Evolutionary conservation across 2,113 vertebrate genomes (phyloP).

Genomic region (Anhinga anhinga): DNA sequence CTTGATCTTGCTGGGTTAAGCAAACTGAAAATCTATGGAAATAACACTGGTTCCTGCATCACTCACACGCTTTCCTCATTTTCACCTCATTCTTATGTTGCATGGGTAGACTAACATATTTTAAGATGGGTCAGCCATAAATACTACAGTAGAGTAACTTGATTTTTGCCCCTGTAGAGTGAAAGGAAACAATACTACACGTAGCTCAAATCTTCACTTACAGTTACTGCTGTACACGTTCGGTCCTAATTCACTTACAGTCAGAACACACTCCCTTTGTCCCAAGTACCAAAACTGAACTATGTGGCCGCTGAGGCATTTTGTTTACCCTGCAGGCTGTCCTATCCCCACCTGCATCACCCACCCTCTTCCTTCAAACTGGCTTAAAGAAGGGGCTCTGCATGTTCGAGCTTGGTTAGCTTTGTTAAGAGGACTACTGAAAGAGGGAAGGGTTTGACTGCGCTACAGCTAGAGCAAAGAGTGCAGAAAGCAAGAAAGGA

Average conservation of each 20-base stretch:
- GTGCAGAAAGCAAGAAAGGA: neutral
- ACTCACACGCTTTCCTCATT: neutral
- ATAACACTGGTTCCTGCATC: neutral
- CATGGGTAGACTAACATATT: neutral
- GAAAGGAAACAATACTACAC: neutral
- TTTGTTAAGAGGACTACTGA: neutral
- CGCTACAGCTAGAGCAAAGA: neutral
- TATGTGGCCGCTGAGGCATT: neutral
- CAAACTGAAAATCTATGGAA: neutral
- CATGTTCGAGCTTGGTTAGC: neutral
- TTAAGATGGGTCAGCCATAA: neutral
- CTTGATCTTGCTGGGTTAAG: neutral
- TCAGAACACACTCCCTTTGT: neutral
- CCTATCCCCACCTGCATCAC: neutral
- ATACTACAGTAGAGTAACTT: neutral
- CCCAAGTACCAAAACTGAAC: neutral
- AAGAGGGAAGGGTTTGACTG: neutral
- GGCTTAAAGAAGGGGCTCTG: neutral
- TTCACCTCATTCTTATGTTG: neutral
- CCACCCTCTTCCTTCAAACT: neutral
- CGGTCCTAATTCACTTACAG: neutral
- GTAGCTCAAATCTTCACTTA: neutral
- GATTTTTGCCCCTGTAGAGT: neutral
- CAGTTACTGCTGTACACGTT: neutral
- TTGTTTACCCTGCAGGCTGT: neutral